Conservation (phyloP, 2,113 vertebrate species). For the Deroptyus accipitrinus region DNA sequence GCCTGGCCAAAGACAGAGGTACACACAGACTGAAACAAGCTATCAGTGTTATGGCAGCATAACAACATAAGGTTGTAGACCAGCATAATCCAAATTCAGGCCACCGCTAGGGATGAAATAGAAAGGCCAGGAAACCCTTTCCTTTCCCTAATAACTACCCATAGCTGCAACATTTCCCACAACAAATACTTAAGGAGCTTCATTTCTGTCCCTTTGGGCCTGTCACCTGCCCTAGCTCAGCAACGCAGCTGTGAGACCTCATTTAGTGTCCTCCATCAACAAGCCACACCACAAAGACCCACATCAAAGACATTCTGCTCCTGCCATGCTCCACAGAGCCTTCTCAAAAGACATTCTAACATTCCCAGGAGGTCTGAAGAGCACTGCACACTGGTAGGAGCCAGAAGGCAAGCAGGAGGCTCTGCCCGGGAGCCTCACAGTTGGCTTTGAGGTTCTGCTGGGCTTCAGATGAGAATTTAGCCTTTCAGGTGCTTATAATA, state of each 20-base stretch:
- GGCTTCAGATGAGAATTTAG: neutral
- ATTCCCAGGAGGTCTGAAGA: neutral
- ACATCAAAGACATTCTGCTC: constrained; percentile 1
- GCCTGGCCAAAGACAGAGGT: neutral
- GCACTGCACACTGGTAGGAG: rapidly evolving
- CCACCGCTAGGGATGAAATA: neutral
- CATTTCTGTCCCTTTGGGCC: neutral
- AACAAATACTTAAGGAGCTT: neutral
- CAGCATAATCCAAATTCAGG: neutral
- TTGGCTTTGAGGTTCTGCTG: neutral
- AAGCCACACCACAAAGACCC: neutral
- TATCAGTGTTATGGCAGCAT: rapidly evolving
- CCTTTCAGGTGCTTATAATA: neutral
- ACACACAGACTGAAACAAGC: neutral
- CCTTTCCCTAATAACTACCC: neutral
- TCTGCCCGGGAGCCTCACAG: neutral
- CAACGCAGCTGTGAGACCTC: neutral
- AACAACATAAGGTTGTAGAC: rapidly evolving
- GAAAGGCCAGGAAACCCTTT: neutral
- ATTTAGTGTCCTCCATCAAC: neutral
- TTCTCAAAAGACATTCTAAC: neutral
- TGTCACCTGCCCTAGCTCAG: neutral
- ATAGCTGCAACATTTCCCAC: neutral
- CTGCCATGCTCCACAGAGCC: neutral
- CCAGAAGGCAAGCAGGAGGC: neutral